Evolutionary conservation across 2,888 invertebrate species (phyloP), one percentile per base, ranked within the genome.

Genomic region (Malthinus flaveolus): DNA sequence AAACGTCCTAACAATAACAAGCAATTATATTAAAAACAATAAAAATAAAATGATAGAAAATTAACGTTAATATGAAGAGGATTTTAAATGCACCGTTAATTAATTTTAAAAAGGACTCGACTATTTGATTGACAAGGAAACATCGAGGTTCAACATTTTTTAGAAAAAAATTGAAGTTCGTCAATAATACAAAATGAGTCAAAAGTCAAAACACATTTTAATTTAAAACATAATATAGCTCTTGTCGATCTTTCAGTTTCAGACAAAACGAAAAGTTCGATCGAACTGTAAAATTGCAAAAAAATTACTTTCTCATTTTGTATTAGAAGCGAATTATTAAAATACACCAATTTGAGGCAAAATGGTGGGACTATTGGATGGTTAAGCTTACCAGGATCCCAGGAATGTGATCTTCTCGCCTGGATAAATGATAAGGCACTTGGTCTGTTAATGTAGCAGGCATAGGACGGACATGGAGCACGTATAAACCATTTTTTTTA

Each of bases 301-400:
- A 33, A 33, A 33, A 33, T n/a, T n/a, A n/a, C n/a, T n/a, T n/a
- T n/a, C 23, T 32, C 9, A 15, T 13, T 15, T 37, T 32, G 10
- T 11, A 3, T 23, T 5, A 34, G 7, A 15, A 6, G 23, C 23
- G 23, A 23, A 23, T 23, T 23, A 23, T 23, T 23, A 23, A 48
- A 59, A 51, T 53, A 45, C 42, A 44, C 47, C 47, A 32, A 33
- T 13, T 36, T 35, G 8, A 49, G 23, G 46, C 56, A 56, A 49
- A 42, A 39, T 61, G 61, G 45, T 37, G 53, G 61, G 61, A 70
- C 57, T 59, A 72, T 67, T 73, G 76, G 75, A 75, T 70, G 76
- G 76, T 74, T 63, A 73, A 77, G 74, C 77, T 77, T 77, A 77
- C 77, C 77, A 68, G 77, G 77, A 69, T 63, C 61, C 61, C 58